Conservation (phyloP, 2,797 vertebrate genomes). For the Notamacropus eugenii region DNA sequence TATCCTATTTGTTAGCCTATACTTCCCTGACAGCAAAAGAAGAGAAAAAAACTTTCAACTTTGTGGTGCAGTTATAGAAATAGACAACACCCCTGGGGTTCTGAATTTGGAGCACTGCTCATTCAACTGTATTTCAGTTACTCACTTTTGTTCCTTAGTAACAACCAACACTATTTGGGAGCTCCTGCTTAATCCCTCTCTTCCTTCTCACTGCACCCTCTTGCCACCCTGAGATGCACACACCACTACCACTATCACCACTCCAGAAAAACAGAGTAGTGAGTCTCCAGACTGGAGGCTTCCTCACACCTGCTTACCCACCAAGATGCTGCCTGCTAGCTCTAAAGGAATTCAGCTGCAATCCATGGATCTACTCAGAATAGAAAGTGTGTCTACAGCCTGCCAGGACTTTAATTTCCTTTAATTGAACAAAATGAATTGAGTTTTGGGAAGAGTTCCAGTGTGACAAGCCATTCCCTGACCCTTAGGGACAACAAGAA, state of each 20-base stretch:
- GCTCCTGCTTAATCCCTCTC: slow-evolving; percentile 17
- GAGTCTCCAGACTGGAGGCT: not conserved
- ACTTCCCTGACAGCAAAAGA: slow-evolving; percentile 12
- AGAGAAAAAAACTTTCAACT: slow-evolving; percentile 2
- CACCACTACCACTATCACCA: not conserved
- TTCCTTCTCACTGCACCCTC: not conserved
- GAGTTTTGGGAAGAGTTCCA: not conserved
- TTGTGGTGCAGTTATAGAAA: slow-evolving; percentile 49
- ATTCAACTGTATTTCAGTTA: slow-evolving; percentile 27
- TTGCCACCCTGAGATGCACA: not conserved
- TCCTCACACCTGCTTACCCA: not conserved
- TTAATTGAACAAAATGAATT: slow-evolving; percentile 20
- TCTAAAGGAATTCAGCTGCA: not conserved
- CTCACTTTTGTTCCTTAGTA: not conserved
- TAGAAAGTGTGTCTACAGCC: not conserved
- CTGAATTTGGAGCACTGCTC: slow-evolving; percentile 39
- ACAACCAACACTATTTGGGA: not conserved
- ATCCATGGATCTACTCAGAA: not conserved
- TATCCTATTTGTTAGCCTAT: not conserved
- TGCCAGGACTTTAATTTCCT: not conserved
- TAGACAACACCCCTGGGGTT: slow-evolving; percentile 41
- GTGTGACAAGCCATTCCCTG: slow-evolving; percentile 13
- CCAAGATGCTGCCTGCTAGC: not conserved
- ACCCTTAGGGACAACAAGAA: not conserved
- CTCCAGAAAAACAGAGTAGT: not conserved